Evolutionary conservation across 2,888 invertebrate species (phyloP), one percentile per base, ranked within the genome.

Genomic region (Plagodis dolabraria): DNA sequence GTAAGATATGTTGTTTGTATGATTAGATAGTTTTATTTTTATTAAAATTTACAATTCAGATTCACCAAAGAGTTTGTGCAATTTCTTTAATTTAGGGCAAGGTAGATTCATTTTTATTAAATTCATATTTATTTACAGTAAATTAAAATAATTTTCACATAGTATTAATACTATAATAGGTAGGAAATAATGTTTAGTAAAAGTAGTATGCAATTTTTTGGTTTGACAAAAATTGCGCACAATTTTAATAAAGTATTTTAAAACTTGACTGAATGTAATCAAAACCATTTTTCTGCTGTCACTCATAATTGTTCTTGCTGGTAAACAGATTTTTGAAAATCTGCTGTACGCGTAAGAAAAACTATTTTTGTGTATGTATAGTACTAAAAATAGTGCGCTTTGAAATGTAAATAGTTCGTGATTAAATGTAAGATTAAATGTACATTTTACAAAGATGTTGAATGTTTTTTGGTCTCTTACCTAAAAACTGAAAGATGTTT

Each of bases 371-470:
- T 87, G 88, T 83, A 85, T 86, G 83, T 87, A 89, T 83, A 87
- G 71, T 71, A 72, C 22, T 64, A 67, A 64, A 72, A 64, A 72
- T 77, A 77, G 85, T 77, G 82, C 85, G 91, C 89, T 90, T 87
- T 87, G 83, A 76, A 77, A 80, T 92, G 92, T 92, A 92, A 77
- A 92, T 91, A 91, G 85, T 85, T 86, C 80, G 85, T 88, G 84
- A 84, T 78, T 83, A 85, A 67, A 72, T 86, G 82, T 91, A 92
- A 92, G 89, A 91, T 84, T 92, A 92, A 90, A 92, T 91, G 92
- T 92, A 92, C 80, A 91, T 92, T 92, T 92, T 92, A 87, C 89
- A 92, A 86, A 87, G 73, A 65, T 44, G 33, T 34, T 38, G 22
- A 22, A 22, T 22, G 22, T 22, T 22, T 22, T 22, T 22, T 22